Conservation (phyloP, 2,797 vertebrate genomes). For the Thamnophis elegans region DNA sequence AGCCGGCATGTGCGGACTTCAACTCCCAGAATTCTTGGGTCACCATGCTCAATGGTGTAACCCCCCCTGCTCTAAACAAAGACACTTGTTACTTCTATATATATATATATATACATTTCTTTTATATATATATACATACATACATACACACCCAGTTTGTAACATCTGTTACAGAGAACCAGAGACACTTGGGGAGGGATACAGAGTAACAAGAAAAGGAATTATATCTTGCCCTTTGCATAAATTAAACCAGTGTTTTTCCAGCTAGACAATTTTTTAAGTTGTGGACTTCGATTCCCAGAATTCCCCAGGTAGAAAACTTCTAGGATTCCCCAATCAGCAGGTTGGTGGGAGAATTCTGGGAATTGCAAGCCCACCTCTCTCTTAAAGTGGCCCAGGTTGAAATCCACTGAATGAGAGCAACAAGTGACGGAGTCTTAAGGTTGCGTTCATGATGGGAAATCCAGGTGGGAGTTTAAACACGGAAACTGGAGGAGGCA, state of each 20-base stretch:
- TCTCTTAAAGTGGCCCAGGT: background rate
- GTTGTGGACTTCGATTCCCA: background rate
- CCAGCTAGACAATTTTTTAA: background rate
- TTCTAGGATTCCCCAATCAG: background rate
- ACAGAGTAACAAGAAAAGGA: background rate
- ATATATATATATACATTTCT: too few relatives aligned
- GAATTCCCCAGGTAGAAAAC: background rate
- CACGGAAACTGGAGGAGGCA: background rate
- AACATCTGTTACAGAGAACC: slow-evolving; percentile 45
- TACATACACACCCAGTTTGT: background rate
- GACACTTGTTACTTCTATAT: background rate
- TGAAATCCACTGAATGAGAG: slow-evolving; percentile 40
- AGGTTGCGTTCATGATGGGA: slow-evolving; percentile 19
- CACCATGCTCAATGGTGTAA: background rate
- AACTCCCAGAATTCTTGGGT: background rate
- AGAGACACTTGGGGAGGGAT: slow-evolving; percentile 59
- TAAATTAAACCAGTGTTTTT: slow-evolving; percentile 50
- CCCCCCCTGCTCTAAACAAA: background rate
- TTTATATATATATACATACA: background rate
- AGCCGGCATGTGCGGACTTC: background rate
- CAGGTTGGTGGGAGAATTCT: background rate
- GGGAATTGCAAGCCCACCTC: background rate
- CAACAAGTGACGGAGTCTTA: background rate
- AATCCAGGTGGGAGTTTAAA: background rate
- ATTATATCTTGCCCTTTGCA: slow-evolving; percentile 12